Evolutionary conservation across 2,888 invertebrate genomes (phyloP), one percentile per base, ranked within the genome.

Genomic region (Sinhomidia bicolor): DNA sequence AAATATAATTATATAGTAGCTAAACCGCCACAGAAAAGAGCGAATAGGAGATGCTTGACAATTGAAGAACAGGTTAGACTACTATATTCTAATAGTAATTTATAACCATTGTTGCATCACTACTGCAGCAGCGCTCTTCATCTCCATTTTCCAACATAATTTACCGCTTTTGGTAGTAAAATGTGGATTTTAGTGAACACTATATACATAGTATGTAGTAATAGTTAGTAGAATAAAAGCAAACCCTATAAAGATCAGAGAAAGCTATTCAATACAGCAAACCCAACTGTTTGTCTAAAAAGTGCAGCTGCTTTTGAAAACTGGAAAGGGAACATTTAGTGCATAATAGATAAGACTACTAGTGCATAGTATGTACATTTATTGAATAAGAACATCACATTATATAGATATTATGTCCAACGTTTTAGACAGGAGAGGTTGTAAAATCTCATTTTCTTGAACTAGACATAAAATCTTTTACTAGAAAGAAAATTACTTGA

Each of bases 61-160:
- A 62, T 76, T 60, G 76, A 62, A 32, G 76, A 84, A 54, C n/a
- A 32, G 47, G 41, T 23, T 71, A 83, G 74, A 83, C 74, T 83
- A 83, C 74, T 57, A 74, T 83, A 83, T 57, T 60, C 47, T 71
- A 47, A 81, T n/a, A 74, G 29, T n/a, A 60, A 60, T 65, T 65
- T 65, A 65, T 65, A 32, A 20, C 20, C 41, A 68, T 71, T n/a
- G n/a, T n/a, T n/a, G n/a, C n/a, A n/a, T n/a, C n/a, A 60, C 6
- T 41, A 47, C 23, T 14, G 71, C 47, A 26, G n/a, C 26, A 44
- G 20, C 47, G 71, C 23, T 44, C 26, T 20, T 5, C 26, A n/a
- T 4, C 29, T 41, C 12, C 12, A 9, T 71, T 23, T 32, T 3
- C 41, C 41, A 47, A 47, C 44, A 71, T 26, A 71, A 71, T 71